Percentiles rank a stretch among this genome's conserved stretches.
Evolutionary conservation across 1,140 invertebrate species (phyloP).

Genomic region (Heterodera schachtii): DNA sequence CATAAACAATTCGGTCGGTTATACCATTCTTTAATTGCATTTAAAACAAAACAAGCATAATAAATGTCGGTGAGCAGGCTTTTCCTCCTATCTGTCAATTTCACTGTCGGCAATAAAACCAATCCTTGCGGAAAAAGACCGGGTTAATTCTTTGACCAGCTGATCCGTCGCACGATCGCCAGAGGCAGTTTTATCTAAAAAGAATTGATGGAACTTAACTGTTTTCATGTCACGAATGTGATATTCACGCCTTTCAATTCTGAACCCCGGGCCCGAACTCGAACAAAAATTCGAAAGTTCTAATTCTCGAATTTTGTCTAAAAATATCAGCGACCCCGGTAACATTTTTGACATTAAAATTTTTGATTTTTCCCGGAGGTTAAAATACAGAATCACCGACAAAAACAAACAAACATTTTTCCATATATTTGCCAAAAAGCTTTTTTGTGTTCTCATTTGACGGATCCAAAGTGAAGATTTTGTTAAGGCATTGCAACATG

Average conservation of each 20-base stretch:
- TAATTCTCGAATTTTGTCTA: too few relatives aligned
- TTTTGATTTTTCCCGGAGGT: too few relatives aligned
- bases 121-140: conserved; percentile 13
- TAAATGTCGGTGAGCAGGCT: neutral
- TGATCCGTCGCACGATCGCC: conserved; percentile 9
- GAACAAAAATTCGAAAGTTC: too few relatives aligned
- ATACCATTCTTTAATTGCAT: neutral
- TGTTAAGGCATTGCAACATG: conserved; percentile 57
- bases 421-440: conserved; percentile 22
- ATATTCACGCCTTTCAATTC: neutral
- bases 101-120: neutral
- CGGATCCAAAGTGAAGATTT: conserved; percentile 44
- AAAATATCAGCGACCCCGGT: too few relatives aligned
- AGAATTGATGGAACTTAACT: neutral
- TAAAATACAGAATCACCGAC: neutral
- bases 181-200: conserved; percentile 21
- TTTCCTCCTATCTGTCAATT: neutral
- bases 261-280: too few relatives aligned
- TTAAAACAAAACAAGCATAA: neutral
- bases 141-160: conserved; percentile 19
- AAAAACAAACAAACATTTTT: conserved; percentile 27
- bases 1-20: neutral
- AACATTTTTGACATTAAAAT: too few relatives aligned
- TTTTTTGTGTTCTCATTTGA: conserved; percentile 36
- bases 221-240: neutral